Evolutionary conservation across 2,888 invertebrate genomes (phyloP).

Genomic region (Lasioglossum malachurum): DNA sequence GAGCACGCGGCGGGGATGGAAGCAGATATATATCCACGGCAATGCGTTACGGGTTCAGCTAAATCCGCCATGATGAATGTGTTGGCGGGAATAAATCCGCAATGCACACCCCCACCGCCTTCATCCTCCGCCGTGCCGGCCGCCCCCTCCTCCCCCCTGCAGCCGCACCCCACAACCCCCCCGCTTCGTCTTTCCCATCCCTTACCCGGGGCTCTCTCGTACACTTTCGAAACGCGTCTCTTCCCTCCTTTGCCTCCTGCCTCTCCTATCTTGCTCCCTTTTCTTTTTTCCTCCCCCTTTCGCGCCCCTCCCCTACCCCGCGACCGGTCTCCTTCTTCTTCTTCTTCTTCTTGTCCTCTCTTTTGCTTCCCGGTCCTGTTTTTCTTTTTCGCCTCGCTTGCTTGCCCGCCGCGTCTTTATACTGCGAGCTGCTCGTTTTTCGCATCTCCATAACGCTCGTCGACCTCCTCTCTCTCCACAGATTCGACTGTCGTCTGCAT

Average conservation of each 20-base stretch:
- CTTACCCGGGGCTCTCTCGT: slow-evolving; percentile 65
- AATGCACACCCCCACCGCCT: slow-evolving; percentile 84
- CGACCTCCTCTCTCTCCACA: neutral
- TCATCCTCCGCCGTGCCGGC: slow-evolving; percentile 73
- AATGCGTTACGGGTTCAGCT: slow-evolving; percentile 85
- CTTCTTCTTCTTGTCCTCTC: slow-evolving; percentile 19
- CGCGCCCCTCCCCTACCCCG: neutral
- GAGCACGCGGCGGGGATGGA: slow-evolving; percentile 73
- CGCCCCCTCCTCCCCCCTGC: slow-evolving; percentile 46
- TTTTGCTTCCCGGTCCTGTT: slow-evolving; percentile 33
- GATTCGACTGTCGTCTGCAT: neutral
- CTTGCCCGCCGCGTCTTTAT: slow-evolving; percentile 46
- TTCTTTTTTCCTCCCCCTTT: slow-evolving; percentile 3
- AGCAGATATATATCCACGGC: slow-evolving; percentile 84
- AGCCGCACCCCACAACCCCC: slow-evolving; percentile 64
- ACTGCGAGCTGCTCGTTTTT: slow-evolving; percentile 46
- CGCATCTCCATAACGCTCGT: slow-evolving; percentile 26
- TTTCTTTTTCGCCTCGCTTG: slow-evolving; percentile 22
- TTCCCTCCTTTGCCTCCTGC: slow-evolving; percentile 14
- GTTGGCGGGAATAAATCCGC: slow-evolving; percentile 85
- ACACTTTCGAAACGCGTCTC: slow-evolving; percentile 66
- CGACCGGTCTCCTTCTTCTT: neutral
- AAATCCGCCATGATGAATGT: slow-evolving; percentile 85
- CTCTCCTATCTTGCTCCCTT: slow-evolving; percentile 17
- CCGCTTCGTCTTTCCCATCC: slow-evolving; percentile 65